phyloP scores from a whole-genome alignment of 2,888 invertebrate species.

The Protodeltote pygarga region DNA sequence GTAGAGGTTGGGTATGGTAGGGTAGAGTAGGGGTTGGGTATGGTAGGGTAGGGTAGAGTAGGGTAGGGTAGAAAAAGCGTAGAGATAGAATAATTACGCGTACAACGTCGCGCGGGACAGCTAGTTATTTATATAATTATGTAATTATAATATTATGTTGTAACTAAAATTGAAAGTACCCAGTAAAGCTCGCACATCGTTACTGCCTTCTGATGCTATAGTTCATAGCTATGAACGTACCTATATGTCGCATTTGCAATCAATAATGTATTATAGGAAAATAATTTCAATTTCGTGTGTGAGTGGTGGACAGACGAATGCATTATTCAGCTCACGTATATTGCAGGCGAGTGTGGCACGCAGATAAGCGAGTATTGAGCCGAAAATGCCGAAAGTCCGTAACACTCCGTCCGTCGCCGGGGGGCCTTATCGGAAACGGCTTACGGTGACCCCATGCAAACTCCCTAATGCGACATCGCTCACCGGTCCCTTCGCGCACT shows the following conservation, averaged over 20 bases:
- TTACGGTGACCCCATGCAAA: constrained; percentile 85
- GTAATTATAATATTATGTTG: no score
- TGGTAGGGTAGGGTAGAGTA: no score
- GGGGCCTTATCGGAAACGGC: constrained; percentile 87
- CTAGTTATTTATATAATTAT: no score
- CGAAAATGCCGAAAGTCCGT: constrained; percentile 69
- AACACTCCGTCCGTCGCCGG: constrained; percentile 55
- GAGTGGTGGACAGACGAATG: constrained; percentile 59
- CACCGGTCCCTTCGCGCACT: constrained; percentile 60
- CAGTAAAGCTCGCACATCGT: no score
- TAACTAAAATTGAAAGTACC: no score
- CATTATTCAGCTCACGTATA: constrained; percentile 82
- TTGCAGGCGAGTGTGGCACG: constrained; percentile 79
- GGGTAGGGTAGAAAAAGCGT: no score
- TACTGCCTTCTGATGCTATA: no score
- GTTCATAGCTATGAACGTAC: constrained; percentile 1
- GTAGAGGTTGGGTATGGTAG: no score
- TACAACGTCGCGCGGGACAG: no score
- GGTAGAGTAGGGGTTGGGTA: no score
- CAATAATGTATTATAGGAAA: constrained; percentile 73
- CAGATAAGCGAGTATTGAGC: constrained; percentile 78
- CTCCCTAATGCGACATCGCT: constrained; percentile 84
- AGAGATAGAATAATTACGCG: no score
- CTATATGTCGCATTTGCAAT: constrained; percentile 51
- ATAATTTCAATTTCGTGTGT: constrained; percentile 81